Percentiles rank a stretch among this genome's conserved stretches.
These are phyloP conservation scores for Cettia cetti DNA, from an alignment of 2,113 vertebrate genomes.

Conservation along the genomic window DNA sequence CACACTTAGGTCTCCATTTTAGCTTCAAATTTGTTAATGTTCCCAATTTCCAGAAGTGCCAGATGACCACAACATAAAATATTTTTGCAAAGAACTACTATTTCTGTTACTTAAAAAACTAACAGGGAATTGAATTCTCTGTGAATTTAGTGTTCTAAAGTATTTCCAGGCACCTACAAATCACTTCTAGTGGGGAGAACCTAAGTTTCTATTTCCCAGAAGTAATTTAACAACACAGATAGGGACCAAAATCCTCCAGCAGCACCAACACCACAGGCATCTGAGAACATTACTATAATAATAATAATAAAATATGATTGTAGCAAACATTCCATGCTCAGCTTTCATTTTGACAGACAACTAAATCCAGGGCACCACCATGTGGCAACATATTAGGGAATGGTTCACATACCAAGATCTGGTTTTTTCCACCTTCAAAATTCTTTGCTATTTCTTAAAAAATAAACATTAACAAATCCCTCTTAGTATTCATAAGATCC, in stretches of 20 bases:
- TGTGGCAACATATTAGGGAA: conserved; percentile 35
- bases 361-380: conserved; percentile 61
- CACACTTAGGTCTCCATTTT: neutral
- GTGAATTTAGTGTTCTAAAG: rapidly evolving
- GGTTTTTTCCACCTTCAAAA: neutral
- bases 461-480: neutral
- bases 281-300: neutral
- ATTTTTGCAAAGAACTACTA: neutral
- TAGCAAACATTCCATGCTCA: conserved; percentile 7
- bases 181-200: neutral
- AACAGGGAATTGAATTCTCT: neutral
- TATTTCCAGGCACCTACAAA: neutral
- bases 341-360: conserved; percentile 30
- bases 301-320: neutral
- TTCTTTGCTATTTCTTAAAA: neutral
- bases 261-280: neutral
- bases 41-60: neutral
- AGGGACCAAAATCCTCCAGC: neutral
- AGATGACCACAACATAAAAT: neutral
- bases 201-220: neutral
- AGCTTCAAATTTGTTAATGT: neutral
- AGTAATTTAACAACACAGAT: neutral
- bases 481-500: neutral
- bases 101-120: neutral
- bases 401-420: neutral